phyloP scores from a whole-genome alignment of 1,140 invertebrate genomes.

The Bombus cullumanus region DNA sequence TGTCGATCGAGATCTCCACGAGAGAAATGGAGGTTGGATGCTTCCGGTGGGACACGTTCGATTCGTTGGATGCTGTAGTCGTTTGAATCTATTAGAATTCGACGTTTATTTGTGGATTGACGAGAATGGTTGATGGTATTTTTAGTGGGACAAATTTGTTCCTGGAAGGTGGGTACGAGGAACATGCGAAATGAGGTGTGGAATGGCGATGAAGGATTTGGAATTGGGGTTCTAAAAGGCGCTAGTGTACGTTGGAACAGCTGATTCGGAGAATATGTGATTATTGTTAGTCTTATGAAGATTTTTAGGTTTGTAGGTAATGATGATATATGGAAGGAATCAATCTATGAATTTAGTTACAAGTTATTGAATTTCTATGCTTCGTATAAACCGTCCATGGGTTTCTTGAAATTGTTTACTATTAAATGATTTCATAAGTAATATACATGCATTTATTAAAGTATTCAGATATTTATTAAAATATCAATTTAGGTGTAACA shows the following conservation, averaged over 20 bases:
- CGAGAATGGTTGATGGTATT: neutral
- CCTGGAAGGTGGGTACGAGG: neutral
- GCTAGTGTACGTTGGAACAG: no score
- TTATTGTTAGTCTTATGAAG: no score
- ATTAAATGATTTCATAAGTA: no score
- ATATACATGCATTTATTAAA: no score
- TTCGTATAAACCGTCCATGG: no score
- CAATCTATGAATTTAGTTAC: no score
- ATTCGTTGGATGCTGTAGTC: neutral
- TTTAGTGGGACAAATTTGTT: constrained; percentile 5
- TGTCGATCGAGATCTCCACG: constrained; percentile 37
- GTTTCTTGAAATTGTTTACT: no score
- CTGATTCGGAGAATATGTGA: neutral
- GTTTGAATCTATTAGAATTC: constrained; percentile 20
- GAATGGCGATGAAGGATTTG: neutral
- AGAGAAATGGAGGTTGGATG: neutral
- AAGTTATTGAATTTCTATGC: no score
- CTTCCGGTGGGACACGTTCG: neutral
- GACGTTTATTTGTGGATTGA: neutral
- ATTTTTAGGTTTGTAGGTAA: no score
- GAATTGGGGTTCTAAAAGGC: neutral
- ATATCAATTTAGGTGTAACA: no score
- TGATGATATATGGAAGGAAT: no score
- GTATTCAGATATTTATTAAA: no score
- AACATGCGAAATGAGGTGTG: neutral